Evolutionary conservation across 2,888 invertebrate species (phyloP), one percentile per base, ranked within the genome.

Genomic region (Phalera bucephala): DNA sequence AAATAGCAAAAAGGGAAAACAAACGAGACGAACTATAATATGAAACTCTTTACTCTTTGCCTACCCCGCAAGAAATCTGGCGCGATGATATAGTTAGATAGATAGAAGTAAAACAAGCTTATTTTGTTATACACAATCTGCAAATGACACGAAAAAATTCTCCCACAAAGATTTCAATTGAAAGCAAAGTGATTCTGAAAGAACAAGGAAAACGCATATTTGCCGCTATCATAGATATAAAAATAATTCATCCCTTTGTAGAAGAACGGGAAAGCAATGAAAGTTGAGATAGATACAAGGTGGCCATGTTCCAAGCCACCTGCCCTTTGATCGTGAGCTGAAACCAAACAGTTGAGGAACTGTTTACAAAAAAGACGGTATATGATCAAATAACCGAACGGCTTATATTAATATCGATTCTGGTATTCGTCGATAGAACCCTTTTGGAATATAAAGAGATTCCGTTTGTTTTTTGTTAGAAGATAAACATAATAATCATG

Each of bases 321-420:
- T 62, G 65, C 49, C 42, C 66, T 75, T 69, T 70, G 72, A 74
- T 75, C 72, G 66, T 59, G 63, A 59, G 58, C 48, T 39, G 51
- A 66, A 62, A 51, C 54, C 56, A 67, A 74, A 73, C 71, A 67
- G 58, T 45, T 40, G 36, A 30, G 39, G 43, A 47, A 52, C 48
- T 72, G 70, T 69, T 69, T 72, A 70, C 62, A 50, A 52, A 49
- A 52, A 40, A 45, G 45, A 52, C 36, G 46, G 46, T 45, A 32
- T 40, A 47, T 36, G 55, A 59, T 63, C 60, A 57, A 62, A 68
- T 60, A 61, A 52, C 29, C 19, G 29, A 29, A 55, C 50, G 40
- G 52, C 37, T 57, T 54, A 52, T 61, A 57, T 63, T 53, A 58
- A 63, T 46, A 45, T 64, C 55, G 52, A 59, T 56, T 33, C 35